A percentile compares a stretch with the other conserved stretches of the same genome.
Conservation (phyloP, 1,140 invertebrate species). For the Drosophila sulfurigaster region DNA sequence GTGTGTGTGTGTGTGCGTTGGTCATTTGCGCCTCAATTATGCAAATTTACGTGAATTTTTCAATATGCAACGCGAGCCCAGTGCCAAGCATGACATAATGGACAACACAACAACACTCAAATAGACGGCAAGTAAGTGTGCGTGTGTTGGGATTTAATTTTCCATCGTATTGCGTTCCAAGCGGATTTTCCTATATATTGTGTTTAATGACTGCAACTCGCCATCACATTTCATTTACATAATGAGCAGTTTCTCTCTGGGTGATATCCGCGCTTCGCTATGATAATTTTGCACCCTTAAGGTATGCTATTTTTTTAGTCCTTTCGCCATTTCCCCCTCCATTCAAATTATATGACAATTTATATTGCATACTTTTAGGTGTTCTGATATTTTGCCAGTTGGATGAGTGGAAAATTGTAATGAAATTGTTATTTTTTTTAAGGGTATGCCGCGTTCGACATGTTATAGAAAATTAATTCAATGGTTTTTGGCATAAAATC, state of each 20-base stretch:
- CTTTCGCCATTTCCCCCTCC: not conserved
- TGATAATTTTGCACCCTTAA: not conserved
- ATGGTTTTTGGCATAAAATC: constrained; percentile 9
- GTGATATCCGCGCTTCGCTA: not conserved
- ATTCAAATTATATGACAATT: not conserved
- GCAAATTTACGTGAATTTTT: constrained; percentile 61
- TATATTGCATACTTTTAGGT: constrained; percentile 14
- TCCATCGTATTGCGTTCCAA: constrained; percentile 58
- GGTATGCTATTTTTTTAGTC: not conserved
- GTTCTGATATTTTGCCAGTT: too few species aligned
- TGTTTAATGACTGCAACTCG: constrained; percentile 48
- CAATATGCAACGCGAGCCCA: constrained; percentile 30
- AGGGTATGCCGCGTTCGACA: not conserved
- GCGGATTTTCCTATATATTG: constrained; percentile 45
- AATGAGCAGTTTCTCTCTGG: constrained; percentile 25
- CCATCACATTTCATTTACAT: constrained; percentile 48
- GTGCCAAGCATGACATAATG: constrained; percentile 51
- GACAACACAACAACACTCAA: constrained; percentile 4
- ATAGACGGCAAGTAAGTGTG: constrained; percentile 5
- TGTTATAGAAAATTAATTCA: not conserved
- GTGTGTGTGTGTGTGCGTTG: constrained; percentile 10
- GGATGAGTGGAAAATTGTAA: not conserved
- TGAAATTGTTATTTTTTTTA: not conserved
- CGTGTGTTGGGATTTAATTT: constrained; percentile 67
- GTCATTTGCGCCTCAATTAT: constrained; percentile 70